phyloP scores from a whole-genome alignment of 2,888 invertebrate species.

The Lacanobia wlatinum region DNA sequence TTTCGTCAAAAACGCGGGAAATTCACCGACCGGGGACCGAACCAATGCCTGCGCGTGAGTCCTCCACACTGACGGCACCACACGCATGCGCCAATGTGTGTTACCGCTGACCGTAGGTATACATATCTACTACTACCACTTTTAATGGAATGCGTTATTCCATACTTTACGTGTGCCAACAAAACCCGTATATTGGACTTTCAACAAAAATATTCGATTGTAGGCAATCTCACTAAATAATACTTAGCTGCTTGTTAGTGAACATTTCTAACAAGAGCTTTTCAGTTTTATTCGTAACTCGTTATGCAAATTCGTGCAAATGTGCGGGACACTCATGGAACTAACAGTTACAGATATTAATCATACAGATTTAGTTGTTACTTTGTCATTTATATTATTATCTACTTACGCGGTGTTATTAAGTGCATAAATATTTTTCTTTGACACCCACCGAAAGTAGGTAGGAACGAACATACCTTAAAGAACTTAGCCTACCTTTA shows the following conservation, averaged over 20 bases:
- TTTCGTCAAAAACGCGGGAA: conserved; percentile 64
- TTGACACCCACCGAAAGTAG: conserved; percentile 26
- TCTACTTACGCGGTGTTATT: conserved; percentile 39
- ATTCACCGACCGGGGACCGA: conserved; percentile 49
- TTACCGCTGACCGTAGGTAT: conserved; percentile 44
- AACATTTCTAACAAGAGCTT: conserved; percentile 52
- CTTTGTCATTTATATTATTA: conserved; percentile 50
- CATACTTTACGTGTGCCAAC: conserved; percentile 55
- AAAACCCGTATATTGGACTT: conserved; percentile 62
- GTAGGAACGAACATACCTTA: conserved; percentile 14
- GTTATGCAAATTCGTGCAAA: conserved; percentile 64
- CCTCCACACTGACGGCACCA: conserved; percentile 64
- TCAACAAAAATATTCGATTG: conserved; percentile 61
- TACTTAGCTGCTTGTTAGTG: conserved; percentile 40
- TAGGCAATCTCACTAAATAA: conserved; percentile 42
- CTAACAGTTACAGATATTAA: conserved; percentile 62
- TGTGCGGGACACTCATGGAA: conserved; percentile 53
- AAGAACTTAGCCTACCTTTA: conserved; percentile 18
- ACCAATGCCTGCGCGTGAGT: conserved; percentile 69
- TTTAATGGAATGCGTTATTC: conserved; percentile 61
- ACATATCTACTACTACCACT: conserved; percentile 41
- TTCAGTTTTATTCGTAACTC: conserved; percentile 60
- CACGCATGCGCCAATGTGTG: conserved; percentile 61
- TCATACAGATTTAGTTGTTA: conserved; percentile 56
- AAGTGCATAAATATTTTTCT: conserved; percentile 46